Conservation (phyloP, 2,888 invertebrate species). For the Lathronympha strigana region DNA sequence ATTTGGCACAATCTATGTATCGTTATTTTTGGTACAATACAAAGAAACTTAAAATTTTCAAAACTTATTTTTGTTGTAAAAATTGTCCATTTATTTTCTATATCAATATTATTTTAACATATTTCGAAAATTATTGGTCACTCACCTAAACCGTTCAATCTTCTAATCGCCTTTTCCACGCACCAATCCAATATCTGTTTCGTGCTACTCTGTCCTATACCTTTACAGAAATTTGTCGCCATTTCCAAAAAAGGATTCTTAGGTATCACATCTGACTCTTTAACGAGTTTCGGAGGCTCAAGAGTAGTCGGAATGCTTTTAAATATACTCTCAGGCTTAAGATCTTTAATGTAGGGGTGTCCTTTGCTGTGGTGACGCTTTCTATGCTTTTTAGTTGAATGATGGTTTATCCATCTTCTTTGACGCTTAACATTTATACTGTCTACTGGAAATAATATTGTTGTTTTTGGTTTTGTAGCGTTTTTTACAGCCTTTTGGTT, state of each 20-base stretch:
- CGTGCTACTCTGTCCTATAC: constrained; percentile 65
- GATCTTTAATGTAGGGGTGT: neutral
- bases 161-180: constrained; percentile 70
- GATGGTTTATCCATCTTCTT: constrained; percentile 68
- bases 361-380: constrained; percentile 49
- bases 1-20: no score
- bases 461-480: constrained; percentile 50
- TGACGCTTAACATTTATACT: constrained; percentile 51
- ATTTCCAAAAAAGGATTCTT: constrained; percentile 64
- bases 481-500: constrained; percentile 46
- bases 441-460: constrained; percentile 61
- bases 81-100: no score
- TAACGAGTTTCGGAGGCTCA: constrained; percentile 23
- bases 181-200: constrained; percentile 67
- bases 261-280: constrained; percentile 40
- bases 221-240: constrained; percentile 71
- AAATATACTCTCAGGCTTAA: constrained; percentile 38
- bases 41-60: no score
- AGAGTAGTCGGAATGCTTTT: constrained; percentile 30
- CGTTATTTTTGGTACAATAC: no score
- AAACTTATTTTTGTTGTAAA: no score
- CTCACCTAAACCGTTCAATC: constrained; percentile 67
- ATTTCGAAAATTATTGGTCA: neutral
- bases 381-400: constrained; percentile 51
- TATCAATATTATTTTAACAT: no score